Percentiles rank a stretch among this genome's conserved stretches.
phyloP scores from a whole-genome alignment of 1,140 invertebrate species.

The Drosophila sulfurigaster region DNA sequence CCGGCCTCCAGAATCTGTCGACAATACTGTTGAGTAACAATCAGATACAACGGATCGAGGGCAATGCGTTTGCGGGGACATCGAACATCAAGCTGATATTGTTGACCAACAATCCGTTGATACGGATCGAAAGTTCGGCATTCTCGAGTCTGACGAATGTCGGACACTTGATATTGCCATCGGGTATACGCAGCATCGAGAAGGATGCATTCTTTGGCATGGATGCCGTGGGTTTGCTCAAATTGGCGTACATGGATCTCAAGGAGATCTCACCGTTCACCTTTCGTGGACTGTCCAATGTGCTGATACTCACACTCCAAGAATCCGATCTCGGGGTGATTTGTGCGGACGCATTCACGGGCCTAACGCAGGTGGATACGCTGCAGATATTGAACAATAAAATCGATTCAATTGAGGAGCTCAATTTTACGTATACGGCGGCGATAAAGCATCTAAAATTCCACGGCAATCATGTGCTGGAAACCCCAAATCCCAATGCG shows the following conservation, averaged over 20 bases:
- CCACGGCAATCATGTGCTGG: constrained; percentile 92
- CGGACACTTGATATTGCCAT: constrained; percentile 90
- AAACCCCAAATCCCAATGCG: constrained; percentile 88
- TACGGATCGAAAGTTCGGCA: constrained; percentile 90
- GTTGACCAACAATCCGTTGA: constrained; percentile 91
- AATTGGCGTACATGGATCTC: constrained; percentile 93
- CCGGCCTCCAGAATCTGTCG: constrained; percentile 92
- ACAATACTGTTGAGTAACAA: constrained; percentile 91
- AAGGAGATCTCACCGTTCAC: constrained; percentile 89
- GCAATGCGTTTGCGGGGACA: constrained; percentile 92
- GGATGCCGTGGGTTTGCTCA: constrained; percentile 91
- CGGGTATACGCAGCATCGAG: constrained; percentile 90
- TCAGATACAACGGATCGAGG: constrained; percentile 91
- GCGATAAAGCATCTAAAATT: constrained; percentile 89
- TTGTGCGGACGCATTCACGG: constrained; percentile 89
- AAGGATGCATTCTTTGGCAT: constrained; percentile 92
- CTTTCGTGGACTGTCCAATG: constrained; percentile 90
- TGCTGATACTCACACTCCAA: constrained; percentile 90
- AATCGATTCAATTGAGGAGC: constrained; percentile 91
- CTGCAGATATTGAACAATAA: constrained; percentile 93
- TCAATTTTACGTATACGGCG: constrained; percentile 89
- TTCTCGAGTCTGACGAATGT: constrained; percentile 93
- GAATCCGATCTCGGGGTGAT: constrained; percentile 92
- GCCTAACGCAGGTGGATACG: constrained; percentile 88
- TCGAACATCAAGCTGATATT: constrained; percentile 91